Base-by-base conservation (phyloP, 1,140 invertebrate genomes). In the Drosophila varians region DNA sequence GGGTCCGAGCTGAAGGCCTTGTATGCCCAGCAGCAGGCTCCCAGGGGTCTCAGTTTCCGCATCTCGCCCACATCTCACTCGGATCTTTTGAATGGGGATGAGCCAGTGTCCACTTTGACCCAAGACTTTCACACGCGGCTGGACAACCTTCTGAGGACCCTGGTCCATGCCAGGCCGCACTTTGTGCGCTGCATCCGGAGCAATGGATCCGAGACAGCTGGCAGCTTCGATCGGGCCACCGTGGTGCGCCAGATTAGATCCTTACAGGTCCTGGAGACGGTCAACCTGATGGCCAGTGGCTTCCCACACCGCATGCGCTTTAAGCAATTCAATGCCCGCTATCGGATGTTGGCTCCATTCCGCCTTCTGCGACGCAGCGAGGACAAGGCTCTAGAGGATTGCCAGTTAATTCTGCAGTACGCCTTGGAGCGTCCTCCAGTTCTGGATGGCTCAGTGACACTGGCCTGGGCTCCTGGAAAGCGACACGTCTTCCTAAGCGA, bases 271-370 rank as follows among this genome's bases (percentile, higher is more conserved):
- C 92, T 98, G 16, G 97, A 98, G 92, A 98, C 98, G 21, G 97
- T 98, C 12, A 98, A 98, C 91, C 92, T 99, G 25, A 98, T 98
- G 97, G 97, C 97, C 12, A 95, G 95, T 70, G 96, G 97, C 7
- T 98, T 97, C 91, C 97, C 97, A 4, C 97, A 99, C 92, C 93
- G 98, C 69, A 98, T 98, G 96, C 93, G 97, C 21, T 98, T 98
- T 91, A 97, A 97, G 91, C 96, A 96, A n/a, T 99, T 99, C 92
- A 96, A 96, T 90, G 93, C 94, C 1, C 93, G 97, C 18, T 98
- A 98, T 91, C 93, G 95, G 60, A 93, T 97, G 69, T 92, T 98
- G 28, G 96, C 95, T 4, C 95, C 95, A 25, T 96, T 96, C 87
- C 93, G 94, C 43, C 93, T 95, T 62, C 87, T 97, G 9, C 93